Evolutionary conservation across 2,113 vertebrate species (phyloP).

Genomic region (Oreochromis spilurus): DNA sequence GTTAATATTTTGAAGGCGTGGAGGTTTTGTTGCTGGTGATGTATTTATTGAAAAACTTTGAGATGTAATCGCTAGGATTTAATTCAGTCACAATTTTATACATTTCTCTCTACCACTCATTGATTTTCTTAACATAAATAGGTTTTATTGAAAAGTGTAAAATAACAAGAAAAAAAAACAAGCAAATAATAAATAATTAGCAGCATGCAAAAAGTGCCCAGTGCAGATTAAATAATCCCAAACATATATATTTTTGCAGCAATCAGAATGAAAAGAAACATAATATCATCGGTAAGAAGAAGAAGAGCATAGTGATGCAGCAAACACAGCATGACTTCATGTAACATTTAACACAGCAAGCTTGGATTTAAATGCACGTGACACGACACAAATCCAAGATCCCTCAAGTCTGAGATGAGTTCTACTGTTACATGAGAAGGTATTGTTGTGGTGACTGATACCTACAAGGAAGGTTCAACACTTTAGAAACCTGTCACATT

Average conservation of each 20-base stretch:
- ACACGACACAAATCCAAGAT: neutral
- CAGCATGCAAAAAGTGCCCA: neutral
- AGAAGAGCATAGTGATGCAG: conserved; percentile 54
- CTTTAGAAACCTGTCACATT: conserved; percentile 4
- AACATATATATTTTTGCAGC: neutral
- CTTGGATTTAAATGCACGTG: neutral
- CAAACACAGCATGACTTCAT: conserved; percentile 31
- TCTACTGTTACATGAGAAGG: neutral
- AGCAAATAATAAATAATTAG: neutral
- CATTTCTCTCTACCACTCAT: neutral
- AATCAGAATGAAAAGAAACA: neutral
- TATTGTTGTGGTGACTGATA: neutral
- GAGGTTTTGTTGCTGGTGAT: neutral
- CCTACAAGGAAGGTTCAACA: conserved; percentile 33
- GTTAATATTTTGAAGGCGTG: neutral
- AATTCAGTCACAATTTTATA: neutral
- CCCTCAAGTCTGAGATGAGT: neutral
- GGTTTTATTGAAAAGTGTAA: neutral
- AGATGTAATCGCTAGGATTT: rapidly evolving
- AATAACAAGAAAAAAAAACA: neutral
- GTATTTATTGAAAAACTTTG: neutral
- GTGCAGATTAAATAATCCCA: neutral
- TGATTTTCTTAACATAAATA: neutral
- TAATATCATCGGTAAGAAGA: neutral
- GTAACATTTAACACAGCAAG: neutral